phyloP scores from a whole-genome alignment of 2,888 invertebrate genomes.

The Torymus aiolomorphi region DNA sequence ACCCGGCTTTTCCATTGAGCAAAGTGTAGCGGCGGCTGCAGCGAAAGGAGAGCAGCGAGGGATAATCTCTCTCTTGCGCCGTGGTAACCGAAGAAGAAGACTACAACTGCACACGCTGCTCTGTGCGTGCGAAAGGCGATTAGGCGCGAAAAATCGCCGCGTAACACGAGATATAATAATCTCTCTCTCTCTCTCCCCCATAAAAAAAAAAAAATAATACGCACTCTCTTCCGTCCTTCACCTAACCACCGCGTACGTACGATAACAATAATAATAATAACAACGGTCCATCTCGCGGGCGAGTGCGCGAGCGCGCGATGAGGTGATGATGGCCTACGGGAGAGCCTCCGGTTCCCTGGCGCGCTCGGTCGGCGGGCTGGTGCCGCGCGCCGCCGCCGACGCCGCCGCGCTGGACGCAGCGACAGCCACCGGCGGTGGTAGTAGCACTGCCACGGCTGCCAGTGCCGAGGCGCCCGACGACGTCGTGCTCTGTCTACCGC shows the following conservation, averaged over 20 bases:
- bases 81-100: too few relatives aligned
- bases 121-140: neutral
- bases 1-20: too few relatives aligned
- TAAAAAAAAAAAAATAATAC: too few relatives aligned
- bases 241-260: too few relatives aligned
- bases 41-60: neutral
- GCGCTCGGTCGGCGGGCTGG: conserved; percentile 24
- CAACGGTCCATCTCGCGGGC: too few relatives aligned
- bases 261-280: too few relatives aligned
- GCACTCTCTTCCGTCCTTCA: too few relatives aligned
- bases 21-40: neutral
- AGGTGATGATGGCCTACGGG: conserved; percentile 74
- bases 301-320: conserved; percentile 63
- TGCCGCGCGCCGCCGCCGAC: conserved; percentile 59
- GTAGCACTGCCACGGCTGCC: too few relatives aligned
- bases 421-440: conserved; percentile 41
- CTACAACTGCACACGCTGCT: neutral
- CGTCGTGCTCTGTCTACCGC: conserved; percentile 58
- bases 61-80: neutral
- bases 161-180: too few relatives aligned
- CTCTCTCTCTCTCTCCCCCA: too few relatives aligned
- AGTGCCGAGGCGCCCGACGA: conserved; percentile 6
- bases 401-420: conserved; percentile 66
- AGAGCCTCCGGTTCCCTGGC: conserved; percentile 66
- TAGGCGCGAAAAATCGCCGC: neutral